Conservation (phyloP, 2,888 invertebrate species). For the Hyalella azteca region DNA sequence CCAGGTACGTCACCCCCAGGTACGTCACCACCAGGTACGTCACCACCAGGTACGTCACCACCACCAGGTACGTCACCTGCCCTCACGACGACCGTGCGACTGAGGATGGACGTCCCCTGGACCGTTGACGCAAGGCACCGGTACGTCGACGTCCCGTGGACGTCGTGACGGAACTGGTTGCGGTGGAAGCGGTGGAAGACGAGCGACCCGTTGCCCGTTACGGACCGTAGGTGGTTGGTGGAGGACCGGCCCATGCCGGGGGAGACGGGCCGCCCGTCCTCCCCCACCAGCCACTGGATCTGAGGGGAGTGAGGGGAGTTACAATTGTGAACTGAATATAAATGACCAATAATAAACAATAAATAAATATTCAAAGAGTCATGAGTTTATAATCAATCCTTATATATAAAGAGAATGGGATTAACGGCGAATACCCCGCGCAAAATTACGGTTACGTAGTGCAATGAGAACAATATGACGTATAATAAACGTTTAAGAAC, state of each 20-base stretch:
- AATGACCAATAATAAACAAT: too few relatives aligned
- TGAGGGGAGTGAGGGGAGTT: background rate
- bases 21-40: background rate
- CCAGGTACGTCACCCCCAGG: background rate
- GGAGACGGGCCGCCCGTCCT: conserved; percentile 43
- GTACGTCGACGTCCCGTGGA: conserved; percentile 52
- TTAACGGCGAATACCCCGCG: background rate
- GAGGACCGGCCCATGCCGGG: conserved; percentile 42
- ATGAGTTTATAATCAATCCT: background rate
- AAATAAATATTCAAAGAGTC: too few relatives aligned
- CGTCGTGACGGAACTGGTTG: conserved; percentile 50
- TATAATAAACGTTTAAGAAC: background rate
- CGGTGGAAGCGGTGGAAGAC: conserved; percentile 54
- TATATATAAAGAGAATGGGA: background rate
- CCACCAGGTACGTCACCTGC: conserved; percentile 43
- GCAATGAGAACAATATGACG: background rate
- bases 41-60: background rate
- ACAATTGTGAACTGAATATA: background rate
- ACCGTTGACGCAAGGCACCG: conserved; percentile 52
- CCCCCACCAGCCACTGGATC: background rate
- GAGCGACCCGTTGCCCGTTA: conserved; percentile 51
- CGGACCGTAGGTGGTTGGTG: conserved; percentile 38
- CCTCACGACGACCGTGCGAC: conserved; percentile 52
- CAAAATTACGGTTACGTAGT: background rate
- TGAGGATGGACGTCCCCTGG: conserved; percentile 51